These are phyloP conservation scores for Sitta carolinensis DNA, from an alignment of 2,797 vertebrate genomes.

Conservation along the genomic window DNA sequence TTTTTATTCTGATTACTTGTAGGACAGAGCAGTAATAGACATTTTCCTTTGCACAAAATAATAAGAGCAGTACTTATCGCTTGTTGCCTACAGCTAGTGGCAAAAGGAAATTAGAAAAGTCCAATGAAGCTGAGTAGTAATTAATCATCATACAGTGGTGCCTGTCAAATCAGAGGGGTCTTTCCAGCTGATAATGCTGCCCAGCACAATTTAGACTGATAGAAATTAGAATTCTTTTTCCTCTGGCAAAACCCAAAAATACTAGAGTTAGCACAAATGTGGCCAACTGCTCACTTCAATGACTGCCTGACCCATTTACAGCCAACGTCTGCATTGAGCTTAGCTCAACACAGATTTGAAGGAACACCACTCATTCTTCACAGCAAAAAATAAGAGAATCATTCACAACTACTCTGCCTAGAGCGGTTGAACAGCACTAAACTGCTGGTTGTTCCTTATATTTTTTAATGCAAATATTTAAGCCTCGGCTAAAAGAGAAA, in stretches of 20 bases:
- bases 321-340: background rate
- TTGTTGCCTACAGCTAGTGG: slow-evolving; percentile 92
- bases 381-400: background rate
- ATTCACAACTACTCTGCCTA: background rate
- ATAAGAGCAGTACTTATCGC: slow-evolving; percentile 96
- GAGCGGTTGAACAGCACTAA: background rate
- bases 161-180: slow-evolving; percentile 96
- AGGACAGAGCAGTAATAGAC: slow-evolving; percentile 81
- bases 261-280: slow-evolving; percentile 80
- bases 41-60: slow-evolving; percentile 92
- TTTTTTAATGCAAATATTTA: background rate
- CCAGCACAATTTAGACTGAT: slow-evolving; percentile 96
- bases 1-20: slow-evolving; percentile 79
- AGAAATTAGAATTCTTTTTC: slow-evolving; percentile 96
- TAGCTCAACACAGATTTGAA: slow-evolving; percentile 13
- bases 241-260: slow-evolving; percentile 84
- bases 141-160: slow-evolving; percentile 97
- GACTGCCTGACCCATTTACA: slow-evolving; percentile 82
- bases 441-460: background rate
- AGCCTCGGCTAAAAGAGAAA: background rate
- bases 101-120: slow-evolving; percentile 89
- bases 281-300: slow-evolving; percentile 81
- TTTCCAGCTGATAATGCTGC: slow-evolving; percentile 97
- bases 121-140: slow-evolving; percentile 94
- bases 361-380: slow-evolving; percentile 9